Percentiles rank a stretch among this genome's conserved stretches.
Conservation (phyloP, 2,888 invertebrate genomes). For the Epiperipatus broadwayi region DNA sequence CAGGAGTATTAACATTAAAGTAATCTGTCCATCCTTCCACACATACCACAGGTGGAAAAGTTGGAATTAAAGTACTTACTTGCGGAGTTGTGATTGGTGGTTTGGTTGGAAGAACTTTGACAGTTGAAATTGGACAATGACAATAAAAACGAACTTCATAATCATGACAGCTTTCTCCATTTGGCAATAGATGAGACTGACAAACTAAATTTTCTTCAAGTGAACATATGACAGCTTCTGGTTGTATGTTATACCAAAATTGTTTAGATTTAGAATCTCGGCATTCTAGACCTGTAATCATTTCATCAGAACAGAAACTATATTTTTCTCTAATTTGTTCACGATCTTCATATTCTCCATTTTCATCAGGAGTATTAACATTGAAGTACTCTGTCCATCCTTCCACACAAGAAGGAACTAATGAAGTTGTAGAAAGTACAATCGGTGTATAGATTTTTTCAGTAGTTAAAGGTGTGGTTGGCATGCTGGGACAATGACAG, state of each 20-base stretch:
- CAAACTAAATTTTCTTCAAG: too few relatives aligned
- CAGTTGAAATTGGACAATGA: conserved; percentile 15
- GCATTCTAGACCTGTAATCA: conserved; percentile 17
- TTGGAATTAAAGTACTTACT: too few relatives aligned
- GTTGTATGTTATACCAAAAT: too few relatives aligned
- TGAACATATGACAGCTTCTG: too few relatives aligned
- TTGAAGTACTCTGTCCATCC: conserved; percentile 18
- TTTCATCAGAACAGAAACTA: conserved; percentile 16
- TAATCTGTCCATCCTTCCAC: conserved; percentile 25
- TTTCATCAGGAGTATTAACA: conserved; percentile 14
- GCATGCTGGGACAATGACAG: conserved; percentile 51
- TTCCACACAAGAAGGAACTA: conserved; percentile 11
- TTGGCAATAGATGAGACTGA: too few relatives aligned
- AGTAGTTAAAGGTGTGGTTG: too few relatives aligned
- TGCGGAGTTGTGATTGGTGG: too few relatives aligned
- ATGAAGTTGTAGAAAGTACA: too few relatives aligned
- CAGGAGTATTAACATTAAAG: conserved; percentile 21
- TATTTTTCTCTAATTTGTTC: conserved; percentile 14
- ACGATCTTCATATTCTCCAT: conserved; percentile 18
- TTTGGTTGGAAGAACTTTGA: too few relatives aligned
- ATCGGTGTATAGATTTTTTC: too few relatives aligned
- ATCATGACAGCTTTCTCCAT: too few relatives aligned
- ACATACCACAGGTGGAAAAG: conserved; percentile 14
- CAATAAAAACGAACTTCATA: conserved; percentile 22
- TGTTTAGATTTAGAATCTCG: conserved; percentile 8